Percentiles rank a stretch among this genome's conserved stretches.
Evolutionary conservation across 2,797 vertebrate genomes (phyloP).

Genomic region (Phoeniculus purpureus): DNA sequence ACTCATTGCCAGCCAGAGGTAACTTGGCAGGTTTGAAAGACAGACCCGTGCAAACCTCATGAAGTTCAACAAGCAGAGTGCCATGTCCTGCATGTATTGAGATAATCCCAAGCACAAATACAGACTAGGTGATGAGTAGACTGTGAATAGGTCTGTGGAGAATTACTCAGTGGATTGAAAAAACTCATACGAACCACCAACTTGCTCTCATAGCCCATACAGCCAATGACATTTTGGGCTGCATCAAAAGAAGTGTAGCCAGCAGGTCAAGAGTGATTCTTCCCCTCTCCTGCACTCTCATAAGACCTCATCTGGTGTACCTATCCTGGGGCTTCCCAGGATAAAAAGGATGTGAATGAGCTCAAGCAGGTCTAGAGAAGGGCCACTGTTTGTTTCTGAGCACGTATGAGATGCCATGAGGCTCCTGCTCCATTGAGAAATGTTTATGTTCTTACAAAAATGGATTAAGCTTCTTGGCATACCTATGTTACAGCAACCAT

Average conservation of each 20-base stretch:
- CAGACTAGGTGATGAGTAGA: not conserved
- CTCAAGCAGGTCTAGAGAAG: not conserved
- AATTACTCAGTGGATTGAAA: not conserved
- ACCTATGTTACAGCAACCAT: not conserved
- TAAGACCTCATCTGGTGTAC: not conserved
- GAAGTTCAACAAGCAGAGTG: not conserved
- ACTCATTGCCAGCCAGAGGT: not conserved
- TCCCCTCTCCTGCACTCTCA: not conserved
- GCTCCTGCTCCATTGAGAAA: not conserved
- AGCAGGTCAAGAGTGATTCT: not conserved
- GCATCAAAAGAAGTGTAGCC: not conserved
- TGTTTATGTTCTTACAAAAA: not conserved
- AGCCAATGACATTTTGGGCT: not conserved
- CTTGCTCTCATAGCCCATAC: not conserved
- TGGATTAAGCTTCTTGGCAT: not conserved
- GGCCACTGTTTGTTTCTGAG: not conserved
- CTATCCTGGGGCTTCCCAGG: too few relatives aligned
- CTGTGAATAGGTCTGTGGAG: not conserved
- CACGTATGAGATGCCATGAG: not conserved
- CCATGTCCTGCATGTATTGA: not conserved
- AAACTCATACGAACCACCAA: not conserved
- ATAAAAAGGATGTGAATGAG: too few relatives aligned
- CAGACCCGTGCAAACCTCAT: not conserved
- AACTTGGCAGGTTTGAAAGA: not conserved
- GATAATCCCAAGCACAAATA: not conserved